Conservation (phyloP, 2,888 invertebrate genomes). For the Baccha elongata region DNA sequence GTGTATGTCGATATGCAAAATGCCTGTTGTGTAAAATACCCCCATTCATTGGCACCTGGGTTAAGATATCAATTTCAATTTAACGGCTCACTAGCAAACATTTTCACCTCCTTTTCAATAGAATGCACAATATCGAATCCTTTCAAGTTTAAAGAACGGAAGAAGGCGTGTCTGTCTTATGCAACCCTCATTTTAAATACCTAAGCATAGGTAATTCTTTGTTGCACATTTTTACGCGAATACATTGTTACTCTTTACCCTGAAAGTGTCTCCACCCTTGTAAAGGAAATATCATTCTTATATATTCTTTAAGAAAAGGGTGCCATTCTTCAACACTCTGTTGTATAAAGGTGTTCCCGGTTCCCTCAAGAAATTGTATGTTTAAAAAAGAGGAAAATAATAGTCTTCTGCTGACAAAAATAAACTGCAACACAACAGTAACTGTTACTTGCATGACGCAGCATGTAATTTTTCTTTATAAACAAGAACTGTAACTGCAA, state of each 20-base stretch:
- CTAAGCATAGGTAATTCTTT: conserved; percentile 28
- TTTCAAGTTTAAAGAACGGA: conserved; percentile 55
- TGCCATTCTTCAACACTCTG: conserved; percentile 27
- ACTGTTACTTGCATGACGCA: conserved; percentile 33
- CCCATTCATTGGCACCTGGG: conserved; percentile 52
- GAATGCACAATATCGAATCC: conserved; percentile 37
- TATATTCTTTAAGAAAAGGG: conserved; percentile 35
- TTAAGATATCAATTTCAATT: conserved; percentile 67
- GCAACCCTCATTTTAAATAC: conserved; percentile 35
- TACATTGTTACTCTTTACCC: conserved; percentile 28
- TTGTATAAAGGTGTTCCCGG: conserved; percentile 22
- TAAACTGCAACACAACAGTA: conserved; percentile 64
- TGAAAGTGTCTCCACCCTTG: conserved; percentile 60
- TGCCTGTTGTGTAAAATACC: conserved; percentile 56
- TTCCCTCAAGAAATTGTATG: conserved; percentile 7
- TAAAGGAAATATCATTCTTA: background rate
- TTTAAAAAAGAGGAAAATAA: conserved; percentile 14
- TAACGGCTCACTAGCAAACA: conserved; percentile 68
- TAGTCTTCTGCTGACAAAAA: background rate
- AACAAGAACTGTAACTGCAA: conserved; percentile 43
- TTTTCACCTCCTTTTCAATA: conserved; percentile 57
- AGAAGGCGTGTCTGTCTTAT: conserved; percentile 63
- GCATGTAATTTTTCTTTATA: conserved; percentile 61
- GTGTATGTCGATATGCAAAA: too few species aligned
- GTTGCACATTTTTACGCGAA: conserved; percentile 40